Base-by-base conservation (phyloP, 2,113 vertebrate genomes). In the Zosterops borbonicus region DNA sequence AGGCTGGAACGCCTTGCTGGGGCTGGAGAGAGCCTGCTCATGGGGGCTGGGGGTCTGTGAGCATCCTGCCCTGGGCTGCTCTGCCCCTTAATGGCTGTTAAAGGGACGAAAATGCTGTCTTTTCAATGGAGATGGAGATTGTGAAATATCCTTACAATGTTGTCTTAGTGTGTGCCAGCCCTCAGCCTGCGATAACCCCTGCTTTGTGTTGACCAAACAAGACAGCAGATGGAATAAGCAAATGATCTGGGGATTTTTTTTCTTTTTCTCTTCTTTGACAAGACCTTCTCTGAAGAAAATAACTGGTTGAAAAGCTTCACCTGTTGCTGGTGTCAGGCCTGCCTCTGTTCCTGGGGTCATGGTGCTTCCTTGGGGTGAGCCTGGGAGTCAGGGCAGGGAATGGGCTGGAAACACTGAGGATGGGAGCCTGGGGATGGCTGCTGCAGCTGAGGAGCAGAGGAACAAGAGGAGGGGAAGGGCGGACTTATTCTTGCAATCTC, bases 1-100 rank as follows among this genome's bases (percentile, higher is more conserved):
- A 28, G 33, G 31, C 12, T 37, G 44, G 18, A 49, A 16, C 55
- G 4, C 56, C 44, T 24, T 0, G 46, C 10, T 1, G 5, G 50
- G n/a, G 16, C 5, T 1, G 3, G 29, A 6, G 33, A 25, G n/a
- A 22, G 12, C 55, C 21, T 4, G 24, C 52, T 68, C 20, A 1
- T 9, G 24, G 33, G 22, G 39, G 10, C 21, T 20, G 41, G 22
- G 28, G 21, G n/a, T 39, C 33, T 60, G 39, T 39, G 59, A 64
- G 24, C 18, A 17, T 39, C 35, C 75, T 63, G 60, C 20, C 29
- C 47, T 27, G 42, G 20, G 25, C 29, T 87, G 42, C 22, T 47
- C 79, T 27, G 53, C 4, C 12, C 29, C 24, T 14, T 64, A 14
- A 25, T 14, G 67, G 13, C 22, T 53, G 5, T 9, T 31, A 17